Base-by-base conservation (phyloP, 2,113 vertebrate species). In the Pseudorhombus dupliciocellatus region DNA sequence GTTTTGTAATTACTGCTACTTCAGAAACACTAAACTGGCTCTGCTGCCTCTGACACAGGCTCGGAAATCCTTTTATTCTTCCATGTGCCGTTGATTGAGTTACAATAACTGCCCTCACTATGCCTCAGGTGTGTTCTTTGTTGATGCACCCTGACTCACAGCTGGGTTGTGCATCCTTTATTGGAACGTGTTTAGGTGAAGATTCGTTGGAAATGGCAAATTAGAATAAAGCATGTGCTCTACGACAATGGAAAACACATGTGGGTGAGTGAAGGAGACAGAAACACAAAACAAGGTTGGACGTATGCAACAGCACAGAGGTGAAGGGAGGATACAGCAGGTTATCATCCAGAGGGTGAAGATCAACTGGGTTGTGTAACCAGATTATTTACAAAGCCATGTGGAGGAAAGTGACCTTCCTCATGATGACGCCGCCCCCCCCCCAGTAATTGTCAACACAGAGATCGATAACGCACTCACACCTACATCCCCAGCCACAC, bases 321-420 rank as follows among this genome's bases (percentile, higher is more conserved):
- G 25, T 56, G 54, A 21, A n/a, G 11, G 18, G 55, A 58, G 52
- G 66, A 66, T 52, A 50, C 53, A 26, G 52, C 46, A 51, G 53
- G 69, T 73, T 53, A 60, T 75, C 61, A 63, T 28, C 28, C 57
- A 31, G 56, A 78, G 73, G 77, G 16, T 18, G 20, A 11, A 50
- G 67, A 30, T 48, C 53, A 10, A 53, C 0, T 1, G 3, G 62
- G 72, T 90, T 87, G 62, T 70, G 66, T 75, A 87, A 87, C 48
- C 46, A 73, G 67, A 84, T 86, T 73, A 60, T 62, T 68, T 73
- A 10, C 42, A 44, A 56, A 61, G 46, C 66, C 34, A 26, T 25
- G 48, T 60, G 48, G 11, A 16, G 34, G 48, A 80, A 65, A 80
- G 66, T 84, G 75, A 84, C 79, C 61, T 68, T 70, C 63, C 67